Evolutionary conservation across 2,888 invertebrate species (phyloP).

Genomic region (Brenthis daphne): DNA sequence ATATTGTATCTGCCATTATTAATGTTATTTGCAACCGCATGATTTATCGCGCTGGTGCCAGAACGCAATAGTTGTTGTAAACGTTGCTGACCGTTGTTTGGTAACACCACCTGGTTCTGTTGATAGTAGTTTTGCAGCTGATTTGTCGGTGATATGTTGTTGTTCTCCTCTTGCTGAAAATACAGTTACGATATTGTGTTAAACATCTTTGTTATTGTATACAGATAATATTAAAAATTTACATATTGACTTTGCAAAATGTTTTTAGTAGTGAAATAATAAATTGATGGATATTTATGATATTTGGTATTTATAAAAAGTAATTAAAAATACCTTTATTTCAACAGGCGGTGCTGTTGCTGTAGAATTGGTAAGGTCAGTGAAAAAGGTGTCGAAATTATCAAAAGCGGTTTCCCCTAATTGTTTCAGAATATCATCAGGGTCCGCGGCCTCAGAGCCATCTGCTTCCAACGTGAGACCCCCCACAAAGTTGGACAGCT

Average conservation of each 20-base stretch:
- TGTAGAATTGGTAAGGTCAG: constrained; percentile 86
- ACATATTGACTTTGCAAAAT: too few species aligned
- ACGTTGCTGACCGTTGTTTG: constrained; percentile 72
- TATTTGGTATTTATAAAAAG: background rate
- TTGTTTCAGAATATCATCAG: constrained; percentile 91
- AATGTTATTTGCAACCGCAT: constrained; percentile 70
- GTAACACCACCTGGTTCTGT: constrained; percentile 63
- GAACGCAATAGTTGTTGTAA: constrained; percentile 73
- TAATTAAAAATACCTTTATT: constrained; percentile 82
- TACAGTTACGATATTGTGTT: constrained; percentile 13
- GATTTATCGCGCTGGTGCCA: constrained; percentile 76
- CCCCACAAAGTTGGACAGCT: constrained; percentile 86
- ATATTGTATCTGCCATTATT: constrained; percentile 88
- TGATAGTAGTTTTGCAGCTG: constrained; percentile 75
- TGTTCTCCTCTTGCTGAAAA: constrained; percentile 82
- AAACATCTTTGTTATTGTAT: background rate
- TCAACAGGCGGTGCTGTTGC: constrained; percentile 84
- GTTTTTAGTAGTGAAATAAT: background rate
- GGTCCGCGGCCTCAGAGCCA: constrained; percentile 79
- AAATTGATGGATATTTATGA: background rate
- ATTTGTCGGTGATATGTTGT: constrained; percentile 71
- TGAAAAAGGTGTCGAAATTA: constrained; percentile 90
- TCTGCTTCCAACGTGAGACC: constrained; percentile 79
- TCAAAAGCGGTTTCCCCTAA: constrained; percentile 93
- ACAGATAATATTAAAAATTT: background rate